These are phyloP conservation scores for Micrastur ruficollis DNA, from an alignment of 2,797 vertebrate genomes.

Conservation along the genomic window DNA sequence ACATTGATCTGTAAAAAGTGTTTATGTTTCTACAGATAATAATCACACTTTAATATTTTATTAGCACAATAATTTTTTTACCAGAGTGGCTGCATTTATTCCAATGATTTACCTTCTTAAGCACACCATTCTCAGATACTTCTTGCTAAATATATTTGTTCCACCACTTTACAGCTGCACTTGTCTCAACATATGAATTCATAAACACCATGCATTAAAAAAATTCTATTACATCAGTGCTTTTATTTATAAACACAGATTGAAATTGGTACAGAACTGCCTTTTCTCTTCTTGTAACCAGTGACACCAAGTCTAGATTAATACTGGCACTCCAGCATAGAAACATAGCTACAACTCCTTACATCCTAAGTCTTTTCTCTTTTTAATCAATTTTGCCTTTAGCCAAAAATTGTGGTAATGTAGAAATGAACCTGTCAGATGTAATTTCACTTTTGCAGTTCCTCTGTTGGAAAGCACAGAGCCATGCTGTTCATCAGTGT, in stretches of 20 bases:
- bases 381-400: constrained; percentile 25
- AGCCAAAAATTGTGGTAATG: neutral
- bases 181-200: neutral
- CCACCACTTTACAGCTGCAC: neutral
- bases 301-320: neutral
- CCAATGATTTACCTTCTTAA: neutral
- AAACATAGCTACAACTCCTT: neutral
- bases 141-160: neutral
- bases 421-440: constrained; percentile 1
- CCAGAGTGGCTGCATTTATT: neutral
- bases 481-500: neutral
- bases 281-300: neutral
- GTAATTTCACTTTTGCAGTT: neutral
- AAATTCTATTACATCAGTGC: neutral
- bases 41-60: neutral
- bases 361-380: neutral
- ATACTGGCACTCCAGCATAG: neutral
- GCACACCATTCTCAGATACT: neutral
- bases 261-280: neutral
- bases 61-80: neutral
- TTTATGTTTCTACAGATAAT: neutral
- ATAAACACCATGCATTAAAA: neutral
- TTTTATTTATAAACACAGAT: neutral
- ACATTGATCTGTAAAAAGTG: neutral
- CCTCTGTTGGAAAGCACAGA: neutral